Evolutionary conservation across 1,140 invertebrate species (phyloP).

Genomic region (Micrasema minimum): DNA sequence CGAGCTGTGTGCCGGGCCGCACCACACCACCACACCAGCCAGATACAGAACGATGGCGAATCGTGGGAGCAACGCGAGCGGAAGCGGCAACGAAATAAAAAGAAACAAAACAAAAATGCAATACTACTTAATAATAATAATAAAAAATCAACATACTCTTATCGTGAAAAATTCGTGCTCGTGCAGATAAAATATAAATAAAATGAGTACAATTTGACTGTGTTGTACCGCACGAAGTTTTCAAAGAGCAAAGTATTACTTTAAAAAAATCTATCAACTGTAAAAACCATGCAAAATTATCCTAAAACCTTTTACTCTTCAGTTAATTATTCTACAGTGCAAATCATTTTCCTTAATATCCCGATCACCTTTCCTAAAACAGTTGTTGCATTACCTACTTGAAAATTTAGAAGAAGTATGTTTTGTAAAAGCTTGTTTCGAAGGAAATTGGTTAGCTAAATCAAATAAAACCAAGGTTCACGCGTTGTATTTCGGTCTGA

Average conservation of each 20-base stretch:
- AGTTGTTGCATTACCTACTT: constrained; percentile 1
- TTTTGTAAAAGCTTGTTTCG: constrained; percentile 9
- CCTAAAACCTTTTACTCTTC: background rate
- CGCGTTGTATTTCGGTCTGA: constrained; percentile 14
- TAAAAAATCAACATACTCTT: constrained; percentile 1
- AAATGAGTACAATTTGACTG: constrained; percentile 15
- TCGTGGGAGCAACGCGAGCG: constrained; percentile 40
- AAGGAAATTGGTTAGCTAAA: constrained; percentile 45
- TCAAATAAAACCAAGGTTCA: constrained; percentile 40
- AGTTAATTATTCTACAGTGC: constrained; percentile 17
- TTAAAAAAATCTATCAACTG: constrained; percentile 12
- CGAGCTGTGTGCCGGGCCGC: constrained; percentile 28
- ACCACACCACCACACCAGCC: constrained; percentile 10
- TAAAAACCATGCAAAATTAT: constrained; percentile 5
- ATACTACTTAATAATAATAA: constrained; percentile 43
- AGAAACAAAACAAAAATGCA: constrained; percentile 51
- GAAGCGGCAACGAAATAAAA: constrained; percentile 53
- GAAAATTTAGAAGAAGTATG: constrained; percentile 3
- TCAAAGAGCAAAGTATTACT: background rate
- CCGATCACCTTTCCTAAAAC: background rate
- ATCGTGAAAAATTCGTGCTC: background rate
- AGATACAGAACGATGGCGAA: constrained; percentile 3
- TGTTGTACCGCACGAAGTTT: background rate
- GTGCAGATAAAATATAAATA: background rate
- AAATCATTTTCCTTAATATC: background rate